These are phyloP conservation scores for Petrolisthes cinctipes DNA, from an alignment of 2,888 invertebrate species.

Conservation along the genomic window DNA sequence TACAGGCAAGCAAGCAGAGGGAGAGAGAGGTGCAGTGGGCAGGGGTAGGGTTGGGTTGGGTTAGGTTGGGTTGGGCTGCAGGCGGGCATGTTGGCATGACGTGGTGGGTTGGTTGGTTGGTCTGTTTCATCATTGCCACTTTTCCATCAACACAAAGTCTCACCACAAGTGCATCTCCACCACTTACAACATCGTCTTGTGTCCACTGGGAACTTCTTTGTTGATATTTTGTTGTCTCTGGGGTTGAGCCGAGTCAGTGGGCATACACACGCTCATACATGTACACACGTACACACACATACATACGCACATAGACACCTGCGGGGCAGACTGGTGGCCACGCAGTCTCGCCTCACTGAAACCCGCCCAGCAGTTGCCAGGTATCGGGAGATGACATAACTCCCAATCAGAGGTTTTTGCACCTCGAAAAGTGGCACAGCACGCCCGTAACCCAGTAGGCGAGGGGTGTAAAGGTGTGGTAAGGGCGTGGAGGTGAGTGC, in stretches of 20 bases:
- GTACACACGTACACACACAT: slow-evolving; percentile 33
- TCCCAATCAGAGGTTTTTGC: background rate
- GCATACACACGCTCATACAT: slow-evolving; percentile 13
- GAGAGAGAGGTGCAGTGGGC: background rate
- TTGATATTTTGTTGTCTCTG: background rate
- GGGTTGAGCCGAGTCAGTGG: background rate
- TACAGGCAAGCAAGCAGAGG: background rate
- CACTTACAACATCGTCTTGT: background rate
- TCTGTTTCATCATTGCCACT: background rate
- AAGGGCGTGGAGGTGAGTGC: background rate
- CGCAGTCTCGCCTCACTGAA: slow-evolving; percentile 52
- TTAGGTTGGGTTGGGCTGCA: background rate
- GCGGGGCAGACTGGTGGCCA: slow-evolving; percentile 50
- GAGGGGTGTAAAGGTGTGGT: background rate
- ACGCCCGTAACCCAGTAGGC: background rate
- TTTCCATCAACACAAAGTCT: too few species aligned
- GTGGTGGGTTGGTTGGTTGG: background rate
- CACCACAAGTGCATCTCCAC: background rate
- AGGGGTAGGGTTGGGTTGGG: background rate
- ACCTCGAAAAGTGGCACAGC: background rate
- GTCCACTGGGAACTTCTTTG: background rate
- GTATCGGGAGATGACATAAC: slow-evolving; percentile 6
- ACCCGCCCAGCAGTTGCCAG: slow-evolving; percentile 29
- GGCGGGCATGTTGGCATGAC: background rate
- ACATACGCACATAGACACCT: slow-evolving; percentile 38